These are phyloP conservation scores for Pyrrhia umbra DNA, from an alignment of 2,888 invertebrate species.

Conservation along the genomic window DNA sequence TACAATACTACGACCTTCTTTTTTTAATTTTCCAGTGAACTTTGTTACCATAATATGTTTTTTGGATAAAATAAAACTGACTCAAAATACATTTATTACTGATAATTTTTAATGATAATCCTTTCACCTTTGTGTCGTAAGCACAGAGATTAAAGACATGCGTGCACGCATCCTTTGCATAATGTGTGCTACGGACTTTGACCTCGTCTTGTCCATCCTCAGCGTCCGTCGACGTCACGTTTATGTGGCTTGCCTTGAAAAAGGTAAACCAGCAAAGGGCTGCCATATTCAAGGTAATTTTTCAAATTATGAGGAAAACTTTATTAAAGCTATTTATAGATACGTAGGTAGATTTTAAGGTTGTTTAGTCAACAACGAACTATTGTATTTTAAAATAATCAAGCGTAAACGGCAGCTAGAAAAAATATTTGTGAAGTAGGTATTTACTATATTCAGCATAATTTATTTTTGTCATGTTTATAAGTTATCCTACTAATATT, in stretches of 20 bases:
- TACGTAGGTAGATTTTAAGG: not conserved
- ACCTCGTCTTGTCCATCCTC: not conserved
- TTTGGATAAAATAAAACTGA: too few species aligned
- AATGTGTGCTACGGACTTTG: slow-evolving; percentile 16
- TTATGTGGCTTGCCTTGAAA: slow-evolving; percentile 24
- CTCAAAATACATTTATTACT: too few species aligned
- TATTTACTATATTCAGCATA: too few species aligned
- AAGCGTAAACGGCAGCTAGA: not conserved
- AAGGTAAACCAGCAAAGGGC: slow-evolving; percentile 6
- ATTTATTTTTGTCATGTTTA: not conserved
- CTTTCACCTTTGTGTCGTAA: not conserved
- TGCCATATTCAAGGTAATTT: not conserved
- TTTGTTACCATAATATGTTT: too few species aligned
- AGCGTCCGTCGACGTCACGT: too few species aligned
- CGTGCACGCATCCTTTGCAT: not conserved
- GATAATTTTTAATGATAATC: too few species aligned
- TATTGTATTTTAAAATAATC: not conserved
- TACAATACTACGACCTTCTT: too few species aligned
- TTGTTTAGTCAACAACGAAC: not conserved
- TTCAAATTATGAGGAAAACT: slow-evolving; percentile 4
- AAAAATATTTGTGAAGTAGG: too few species aligned
- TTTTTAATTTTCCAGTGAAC: too few species aligned
- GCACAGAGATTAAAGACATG: not conserved
- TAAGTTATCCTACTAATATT: too few species aligned
- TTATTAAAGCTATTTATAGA: not conserved